Conservation (phyloP, 2,888 invertebrate species). For the Diadegma fenestrale region DNA sequence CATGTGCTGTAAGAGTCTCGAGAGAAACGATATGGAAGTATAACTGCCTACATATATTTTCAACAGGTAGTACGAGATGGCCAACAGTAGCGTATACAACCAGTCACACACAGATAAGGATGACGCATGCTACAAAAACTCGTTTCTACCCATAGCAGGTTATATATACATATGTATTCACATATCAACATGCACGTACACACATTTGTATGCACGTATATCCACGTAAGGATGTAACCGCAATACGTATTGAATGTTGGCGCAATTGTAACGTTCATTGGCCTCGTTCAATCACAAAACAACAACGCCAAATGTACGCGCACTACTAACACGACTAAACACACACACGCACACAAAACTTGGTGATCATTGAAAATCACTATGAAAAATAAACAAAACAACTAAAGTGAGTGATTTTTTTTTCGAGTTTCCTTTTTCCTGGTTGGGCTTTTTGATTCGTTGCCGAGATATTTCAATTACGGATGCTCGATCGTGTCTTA, state of each 20-base stretch:
- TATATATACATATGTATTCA: slow-evolving; percentile 28
- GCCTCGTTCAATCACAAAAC: slow-evolving; percentile 48
- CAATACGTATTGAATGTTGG: slow-evolving; percentile 57
- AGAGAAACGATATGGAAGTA: slow-evolving; percentile 38
- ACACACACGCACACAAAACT: too few relatives aligned
- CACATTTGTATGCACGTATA: slow-evolving; percentile 11
- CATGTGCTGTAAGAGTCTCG: not conserved
- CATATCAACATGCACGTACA: slow-evolving; percentile 29
- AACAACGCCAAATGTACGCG: slow-evolving; percentile 11
- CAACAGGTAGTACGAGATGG: slow-evolving; percentile 45
- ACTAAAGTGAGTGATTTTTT: not conserved
- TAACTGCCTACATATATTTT: slow-evolving; percentile 40
- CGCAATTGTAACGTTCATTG: slow-evolving; percentile 61
- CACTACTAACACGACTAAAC: slow-evolving; percentile 6
- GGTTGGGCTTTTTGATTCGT: not conserved
- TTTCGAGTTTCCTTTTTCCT: not conserved
- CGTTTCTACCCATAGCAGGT: slow-evolving; percentile 56
- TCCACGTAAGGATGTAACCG: slow-evolving; percentile 39
- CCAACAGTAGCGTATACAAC: slow-evolving; percentile 45
- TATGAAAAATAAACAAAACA: too few relatives aligned
- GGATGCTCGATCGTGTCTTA: too few relatives aligned
- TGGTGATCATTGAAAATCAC: not conserved
- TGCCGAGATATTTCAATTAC: too few relatives aligned
- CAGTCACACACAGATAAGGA: slow-evolving; percentile 64
- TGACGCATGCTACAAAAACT: slow-evolving; percentile 67